A percentile compares a stretch with the other conserved stretches of the same genome.
These are phyloP conservation scores for Oryzias javanicus DNA, from an alignment of 2,113 vertebrate species.

Conservation along the genomic window DNA sequence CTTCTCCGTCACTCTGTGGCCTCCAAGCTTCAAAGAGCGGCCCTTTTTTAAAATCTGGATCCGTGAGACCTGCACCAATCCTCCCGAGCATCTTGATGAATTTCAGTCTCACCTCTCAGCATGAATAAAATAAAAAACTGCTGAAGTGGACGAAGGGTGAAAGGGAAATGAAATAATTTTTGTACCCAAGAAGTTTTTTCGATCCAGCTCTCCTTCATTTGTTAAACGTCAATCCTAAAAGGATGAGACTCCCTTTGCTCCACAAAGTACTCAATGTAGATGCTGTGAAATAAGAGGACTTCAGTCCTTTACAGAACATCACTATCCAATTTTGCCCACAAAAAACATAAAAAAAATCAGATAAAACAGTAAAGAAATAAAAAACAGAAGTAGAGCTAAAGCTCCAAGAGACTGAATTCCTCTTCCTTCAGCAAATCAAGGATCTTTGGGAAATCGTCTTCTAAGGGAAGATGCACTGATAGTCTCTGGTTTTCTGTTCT, in stretches of 20 bases:
- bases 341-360: no score
- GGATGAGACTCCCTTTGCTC: conserved; percentile 12
- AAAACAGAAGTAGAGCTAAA: conserved; percentile 7
- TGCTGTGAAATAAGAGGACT: conserved; percentile 30
- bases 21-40: conserved; percentile 59
- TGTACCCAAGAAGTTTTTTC: conserved; percentile 15
- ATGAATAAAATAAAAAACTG: conserved; percentile 52
- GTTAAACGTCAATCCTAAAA: conserved; percentile 12
- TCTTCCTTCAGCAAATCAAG: conserved; percentile 34
- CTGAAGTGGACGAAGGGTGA: conserved; percentile 3
- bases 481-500: conserved; percentile 19
- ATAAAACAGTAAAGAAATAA: conserved; percentile 10
- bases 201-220: conserved; percentile 15
- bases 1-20: conserved; percentile 43
- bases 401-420: conserved; percentile 34
- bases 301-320: conserved; percentile 41
- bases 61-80: conserved; percentile 23
- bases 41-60: conserved; percentile 33
- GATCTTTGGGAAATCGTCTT: conserved; percentile 35
- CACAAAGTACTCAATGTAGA: conserved; percentile 14
- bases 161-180: conserved; percentile 25
- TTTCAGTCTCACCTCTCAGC: conserved; percentile 38
- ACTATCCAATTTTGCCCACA: no score
- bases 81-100: conserved; percentile 36
- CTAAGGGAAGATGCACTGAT: conserved; percentile 28